Percentiles rank a stretch among this genome's conserved stretches.
phyloP scores from a whole-genome alignment of 2,797 vertebrate species.

The Loris lydekkerianus region DNA sequence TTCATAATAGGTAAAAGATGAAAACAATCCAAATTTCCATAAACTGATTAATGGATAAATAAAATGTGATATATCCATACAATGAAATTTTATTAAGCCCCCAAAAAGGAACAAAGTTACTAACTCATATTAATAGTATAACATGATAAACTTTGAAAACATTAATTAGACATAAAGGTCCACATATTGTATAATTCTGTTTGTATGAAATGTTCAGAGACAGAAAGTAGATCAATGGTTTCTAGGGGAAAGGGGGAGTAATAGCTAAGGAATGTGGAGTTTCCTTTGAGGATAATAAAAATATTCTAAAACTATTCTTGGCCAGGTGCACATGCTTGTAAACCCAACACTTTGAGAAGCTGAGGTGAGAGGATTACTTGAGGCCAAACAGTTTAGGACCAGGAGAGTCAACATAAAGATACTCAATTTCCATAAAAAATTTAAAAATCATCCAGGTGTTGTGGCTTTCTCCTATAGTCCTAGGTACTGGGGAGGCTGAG shows the following conservation, averaged over 20 bases:
- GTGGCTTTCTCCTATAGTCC: not conserved
- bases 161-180: not conserved
- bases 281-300: not conserved
- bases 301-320: not conserved
- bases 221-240: not conserved
- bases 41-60: not conserved
- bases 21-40: not conserved
- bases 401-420: not conserved
- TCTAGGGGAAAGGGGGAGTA: not conserved
- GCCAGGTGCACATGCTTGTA: not conserved
- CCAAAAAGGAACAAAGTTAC: not conserved
- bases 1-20: not conserved
- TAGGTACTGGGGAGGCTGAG: not conserved
- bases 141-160: not conserved
- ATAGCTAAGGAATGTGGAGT: not conserved
- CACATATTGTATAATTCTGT: not conserved
- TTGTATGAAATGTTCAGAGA: not conserved
- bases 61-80: not conserved
- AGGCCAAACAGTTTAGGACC: not conserved
- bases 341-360: not conserved
- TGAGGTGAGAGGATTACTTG: not conserved
- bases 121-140: not conserved
- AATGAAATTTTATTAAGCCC: not conserved
- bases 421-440: not conserved
- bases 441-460: not conserved